Evolutionary conservation across 2,797 vertebrate genomes (phyloP).

Genomic region (Pantherophis alleghaniensis): DNA sequence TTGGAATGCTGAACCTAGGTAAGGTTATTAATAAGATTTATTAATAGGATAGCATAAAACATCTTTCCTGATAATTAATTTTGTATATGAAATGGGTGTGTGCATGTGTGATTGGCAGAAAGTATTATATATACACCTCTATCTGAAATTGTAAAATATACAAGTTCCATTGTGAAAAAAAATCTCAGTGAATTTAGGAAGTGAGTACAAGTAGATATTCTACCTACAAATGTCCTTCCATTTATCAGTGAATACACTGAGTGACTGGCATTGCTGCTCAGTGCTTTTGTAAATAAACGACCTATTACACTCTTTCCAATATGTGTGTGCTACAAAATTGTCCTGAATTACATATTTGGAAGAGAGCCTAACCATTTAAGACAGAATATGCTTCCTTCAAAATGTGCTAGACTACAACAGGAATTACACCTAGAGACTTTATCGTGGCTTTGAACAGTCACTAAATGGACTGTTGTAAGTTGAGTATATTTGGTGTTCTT

Average conservation of each 20-base stretch:
- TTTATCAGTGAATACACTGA: neutral
- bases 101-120: neutral
- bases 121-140: neutral
- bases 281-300: neutral
- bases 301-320: neutral
- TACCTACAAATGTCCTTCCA: neutral
- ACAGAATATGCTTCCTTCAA: neutral
- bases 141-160: neutral
- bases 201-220: neutral
- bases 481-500: neutral
- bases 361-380: neutral
- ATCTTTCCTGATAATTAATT: neutral
- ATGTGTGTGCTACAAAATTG: neutral
- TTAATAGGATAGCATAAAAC: neutral
- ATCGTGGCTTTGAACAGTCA: neutral
- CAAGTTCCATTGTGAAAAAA: neutral
- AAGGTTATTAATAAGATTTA: neutral
- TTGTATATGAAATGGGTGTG: neutral
- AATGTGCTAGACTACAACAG: neutral
- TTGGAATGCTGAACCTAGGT: neutral
- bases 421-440: neutral
- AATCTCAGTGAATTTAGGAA: neutral
- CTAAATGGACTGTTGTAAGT: neutral
- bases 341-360: neutral
- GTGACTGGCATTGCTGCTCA: neutral